Base-by-base conservation (phyloP, 2,113 vertebrate genomes). In the Mesoclemmys tuberculata region DNA sequence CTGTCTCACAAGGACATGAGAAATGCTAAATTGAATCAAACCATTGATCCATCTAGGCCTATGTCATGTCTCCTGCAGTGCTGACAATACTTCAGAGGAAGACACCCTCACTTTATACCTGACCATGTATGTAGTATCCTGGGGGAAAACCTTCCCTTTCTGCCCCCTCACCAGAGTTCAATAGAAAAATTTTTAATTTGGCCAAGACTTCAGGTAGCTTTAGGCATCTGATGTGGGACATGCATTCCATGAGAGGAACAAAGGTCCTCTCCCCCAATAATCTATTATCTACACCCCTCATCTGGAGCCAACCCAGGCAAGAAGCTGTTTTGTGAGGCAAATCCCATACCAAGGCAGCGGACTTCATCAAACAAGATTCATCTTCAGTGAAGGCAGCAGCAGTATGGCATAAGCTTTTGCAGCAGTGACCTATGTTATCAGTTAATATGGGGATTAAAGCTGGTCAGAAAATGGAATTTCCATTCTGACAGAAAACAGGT, bases 341-440 rank as follows among this genome's bases (percentile, higher is more conserved):
- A 96, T 94, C 89, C 92, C 81, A 1, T 58, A 94, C 77, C 0
- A 3, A 90, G 80, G 82, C 46, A 92, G 75, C 46, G 41, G 94
- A 91, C 91, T 96, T 92, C 91, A 68, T 85, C 91, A 89, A 49
- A 90, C 49, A 64, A 10, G 90, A 91, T 83, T 94, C 49, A 86
- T 90, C 54, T 79, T 12, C 58, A 83, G 90, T 46, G 31, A 21
- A 90, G 88, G 75, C 84, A 93, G 84, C 93, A 94, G 86, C 54
- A 96, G 90, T 68, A 96, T 93, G 91, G 87, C 79, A 52, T 92
- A 94, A 94, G 55, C n/a, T 94, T 82, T 94, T 68, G 44, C 29
- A 89, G 77, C 31, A 58, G 80, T 58, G 82, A 93, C 90, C 90
- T 78, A 35, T 82, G 94, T 96, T 96, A 97, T 97, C 95, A 96